Percentiles rank a stretch among this genome's conserved stretches.
Evolutionary conservation across 2,113 vertebrate species (phyloP).

Genomic region (Neotoma lepida): DNA sequence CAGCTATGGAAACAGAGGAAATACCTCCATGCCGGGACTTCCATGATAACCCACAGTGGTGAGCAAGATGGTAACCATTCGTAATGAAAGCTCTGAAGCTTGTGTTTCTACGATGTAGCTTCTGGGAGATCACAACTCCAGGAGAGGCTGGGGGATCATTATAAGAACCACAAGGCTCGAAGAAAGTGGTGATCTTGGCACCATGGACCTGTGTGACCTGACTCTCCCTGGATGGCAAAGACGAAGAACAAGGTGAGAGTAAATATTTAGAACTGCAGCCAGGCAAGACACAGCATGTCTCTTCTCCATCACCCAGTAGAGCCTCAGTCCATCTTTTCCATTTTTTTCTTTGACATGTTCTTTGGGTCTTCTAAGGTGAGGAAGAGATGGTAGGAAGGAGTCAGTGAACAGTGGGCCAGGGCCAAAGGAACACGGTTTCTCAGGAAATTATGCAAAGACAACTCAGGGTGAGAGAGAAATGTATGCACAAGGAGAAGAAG

Average conservation of each 20-base stretch:
- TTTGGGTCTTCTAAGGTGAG: background rate
- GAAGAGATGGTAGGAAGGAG: background rate
- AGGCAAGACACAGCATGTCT: background rate
- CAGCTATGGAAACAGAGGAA: background rate
- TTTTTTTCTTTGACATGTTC: background rate
- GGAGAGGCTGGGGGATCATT: background rate
- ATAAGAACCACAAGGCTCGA: background rate
- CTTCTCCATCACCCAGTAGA: background rate
- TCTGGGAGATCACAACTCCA: background rate
- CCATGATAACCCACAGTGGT: background rate
- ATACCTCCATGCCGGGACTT: background rate
- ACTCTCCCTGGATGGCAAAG: background rate
- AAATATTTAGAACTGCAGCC: background rate
- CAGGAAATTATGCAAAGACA: background rate
- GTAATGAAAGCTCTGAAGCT: background rate
- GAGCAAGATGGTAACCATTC: background rate
- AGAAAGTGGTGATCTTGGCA: background rate
- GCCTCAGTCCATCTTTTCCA: background rate
- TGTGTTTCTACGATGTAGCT: background rate
- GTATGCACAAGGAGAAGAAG: background rate
- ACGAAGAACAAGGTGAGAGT: background rate
- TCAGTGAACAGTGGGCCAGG: background rate
- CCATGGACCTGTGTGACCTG: background rate
- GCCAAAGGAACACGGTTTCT: background rate
- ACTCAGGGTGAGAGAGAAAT: background rate